Conservation (phyloP, 23 tunicate species). For the Ciona savignyi region DNA sequence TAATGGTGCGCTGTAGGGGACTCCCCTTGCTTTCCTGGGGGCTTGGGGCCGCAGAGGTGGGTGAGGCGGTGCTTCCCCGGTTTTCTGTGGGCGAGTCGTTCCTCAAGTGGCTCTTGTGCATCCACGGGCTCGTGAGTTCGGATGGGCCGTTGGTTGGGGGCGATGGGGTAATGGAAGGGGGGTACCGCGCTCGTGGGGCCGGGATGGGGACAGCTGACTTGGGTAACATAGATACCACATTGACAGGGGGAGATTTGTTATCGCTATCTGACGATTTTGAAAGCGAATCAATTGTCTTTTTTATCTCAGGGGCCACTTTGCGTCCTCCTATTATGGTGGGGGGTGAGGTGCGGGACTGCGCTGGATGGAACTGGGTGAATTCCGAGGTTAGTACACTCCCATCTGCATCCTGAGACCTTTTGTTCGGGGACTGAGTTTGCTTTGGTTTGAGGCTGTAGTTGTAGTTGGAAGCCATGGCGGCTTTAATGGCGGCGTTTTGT, state of each 20-base stretch:
- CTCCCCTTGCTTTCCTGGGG: neutral
- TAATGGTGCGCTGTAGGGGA: conserved; percentile 15
- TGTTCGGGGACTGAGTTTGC: conserved; percentile 4
- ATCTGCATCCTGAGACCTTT: conserved; percentile 13
- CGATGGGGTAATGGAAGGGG: conserved; percentile 33
- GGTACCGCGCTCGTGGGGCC: conserved; percentile 71
- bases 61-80: conserved; percentile 13
- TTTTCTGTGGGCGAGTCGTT: neutral
- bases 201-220: conserved; percentile 54
- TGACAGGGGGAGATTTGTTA: conserved; percentile 24
- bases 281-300: conserved; percentile 31
- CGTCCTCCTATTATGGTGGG: conserved; percentile 18
- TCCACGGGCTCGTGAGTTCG: conserved; percentile 12
- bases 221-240: conserved; percentile 20
- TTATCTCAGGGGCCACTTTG: conserved; percentile 31
- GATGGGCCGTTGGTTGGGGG: conserved; percentile 6
- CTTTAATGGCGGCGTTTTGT: conserved; percentile 12
- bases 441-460: neutral
- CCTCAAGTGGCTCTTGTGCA: conserved; percentile 4
- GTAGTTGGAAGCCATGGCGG: conserved; percentile 4
- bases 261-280: neutral
- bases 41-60: neutral
- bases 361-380: conserved; percentile 22
- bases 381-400: conserved; percentile 47
- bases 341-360: conserved; percentile 17